Conservation (phyloP, 1,140 invertebrate genomes). For the Diorhabda elongata region DNA sequence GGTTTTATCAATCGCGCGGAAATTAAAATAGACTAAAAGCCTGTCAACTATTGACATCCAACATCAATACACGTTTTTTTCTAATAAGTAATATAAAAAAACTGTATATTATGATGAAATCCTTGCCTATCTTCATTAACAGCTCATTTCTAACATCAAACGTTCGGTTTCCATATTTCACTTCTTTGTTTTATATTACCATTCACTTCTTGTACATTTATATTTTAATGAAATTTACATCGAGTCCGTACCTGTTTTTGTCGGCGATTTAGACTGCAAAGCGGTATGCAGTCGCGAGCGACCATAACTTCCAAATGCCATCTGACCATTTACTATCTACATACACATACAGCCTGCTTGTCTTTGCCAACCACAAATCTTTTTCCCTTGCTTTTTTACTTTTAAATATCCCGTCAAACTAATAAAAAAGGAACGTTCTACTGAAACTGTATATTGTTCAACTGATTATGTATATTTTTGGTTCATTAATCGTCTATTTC, state of each 20-base stretch:
- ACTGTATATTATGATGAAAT: too few species aligned
- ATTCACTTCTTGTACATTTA: not conserved
- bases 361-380: conserved; percentile 25
- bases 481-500: too few species aligned
- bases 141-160: too few species aligned
- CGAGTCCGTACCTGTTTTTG: conserved; percentile 20
- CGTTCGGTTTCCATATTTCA: not conserved
- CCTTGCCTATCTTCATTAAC: too few species aligned
- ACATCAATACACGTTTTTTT: too few species aligned
- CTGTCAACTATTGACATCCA: too few species aligned
- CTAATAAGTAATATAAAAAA: too few species aligned
- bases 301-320: conserved; percentile 40
- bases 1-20: too few species aligned
- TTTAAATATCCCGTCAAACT: conserved; percentile 3
- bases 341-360: conserved; percentile 33
- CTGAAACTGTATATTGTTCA: not conserved
- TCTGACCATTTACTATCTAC: conserved; percentile 42
- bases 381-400: conserved; percentile 7
- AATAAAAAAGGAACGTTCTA: not conserved
- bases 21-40: too few species aligned
- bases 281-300: conserved; percentile 31
- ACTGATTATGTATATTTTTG: too few species aligned
- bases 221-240: not conserved
- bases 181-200: not conserved
- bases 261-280: conserved; percentile 25